Evolutionary conservation across 92 coral and sea anemone genomes (phyloP), one percentile per base, ranked within the genome.

Genomic region (Zoanthus solanderi): DNA sequence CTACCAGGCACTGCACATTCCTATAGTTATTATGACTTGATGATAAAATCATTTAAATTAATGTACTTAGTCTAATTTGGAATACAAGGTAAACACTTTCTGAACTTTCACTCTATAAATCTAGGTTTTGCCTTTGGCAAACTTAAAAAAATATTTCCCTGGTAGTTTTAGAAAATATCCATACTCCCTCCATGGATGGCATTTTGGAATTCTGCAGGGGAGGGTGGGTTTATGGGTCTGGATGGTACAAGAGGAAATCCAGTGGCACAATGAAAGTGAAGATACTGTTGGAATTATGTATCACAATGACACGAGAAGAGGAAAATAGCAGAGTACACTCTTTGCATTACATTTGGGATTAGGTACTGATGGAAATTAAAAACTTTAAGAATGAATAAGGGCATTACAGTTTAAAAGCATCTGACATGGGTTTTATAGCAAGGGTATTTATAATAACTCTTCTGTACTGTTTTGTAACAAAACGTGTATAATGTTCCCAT

Each of bases 211-310:
- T 34, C 42, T 34, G 23, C 23, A 23, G 23, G 23, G 23, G 23
- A 23, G 23, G 42, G 42, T 34, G 42, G 42, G 42, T 34, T 34
- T 34, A 34, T 34, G 42, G 42, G 2, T 34, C 42, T 34, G 88
- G 88, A 30, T 84, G 88, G 88, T 84, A 84, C 2, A 50, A 72
- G 34, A 79, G 88, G 15, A 84, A 15, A 71, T 71, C 32, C 88
- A 84, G 44, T 84, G 88, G 88, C 28, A 44, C 68, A 30, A 84
- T 34, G 79, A 71, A 12, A 75, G 72, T 50, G 30, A 72, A 3
- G 79, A 84, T 66, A 84, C 88, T 5, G 87, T 84, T 71, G 87
- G 87, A 12, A 72, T 84, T 52, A 69, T 84, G 16, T 84, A 84
- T 65, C 79, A 71, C 13, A 54, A 84, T 71, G 88, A 84, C 14